Conservation (phyloP, 2,888 invertebrate species). For the Hirtodrosophila duncani region DNA sequence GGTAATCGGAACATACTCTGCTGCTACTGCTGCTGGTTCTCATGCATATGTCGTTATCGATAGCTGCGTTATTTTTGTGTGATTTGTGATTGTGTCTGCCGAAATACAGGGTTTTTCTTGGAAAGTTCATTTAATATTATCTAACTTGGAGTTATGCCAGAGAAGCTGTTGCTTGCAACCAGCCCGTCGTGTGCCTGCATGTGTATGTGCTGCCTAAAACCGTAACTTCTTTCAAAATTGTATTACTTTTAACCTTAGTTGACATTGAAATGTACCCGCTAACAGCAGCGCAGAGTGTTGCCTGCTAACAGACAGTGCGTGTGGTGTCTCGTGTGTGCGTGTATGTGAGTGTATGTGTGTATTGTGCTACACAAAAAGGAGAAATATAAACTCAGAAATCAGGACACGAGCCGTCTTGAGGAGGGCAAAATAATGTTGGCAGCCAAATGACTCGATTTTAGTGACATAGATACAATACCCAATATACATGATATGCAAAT, state of each 20-base stretch:
- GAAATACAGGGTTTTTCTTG: constrained; percentile 58
- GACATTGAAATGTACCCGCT: constrained; percentile 77
- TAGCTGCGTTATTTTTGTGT: constrained; percentile 39
- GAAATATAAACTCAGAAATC: too few relatives aligned
- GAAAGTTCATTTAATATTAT: constrained; percentile 35
- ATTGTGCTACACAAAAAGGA: constrained; percentile 47
- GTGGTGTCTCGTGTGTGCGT: constrained; percentile 18
- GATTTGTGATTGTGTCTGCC: constrained; percentile 64
- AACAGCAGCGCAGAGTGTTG: constrained; percentile 49
- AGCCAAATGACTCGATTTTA: too few relatives aligned
- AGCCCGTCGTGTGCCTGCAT: constrained; percentile 34
- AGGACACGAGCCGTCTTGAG: too few relatives aligned
- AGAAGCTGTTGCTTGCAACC: constrained; percentile 29
- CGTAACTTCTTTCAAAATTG: constrained; percentile 42
- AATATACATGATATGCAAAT: constrained; percentile 3
- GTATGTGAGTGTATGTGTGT: constrained; percentile 11
- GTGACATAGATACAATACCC: constrained; percentile 7
- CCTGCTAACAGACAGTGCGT: constrained; percentile 14
- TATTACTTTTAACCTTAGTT: constrained; percentile 77
- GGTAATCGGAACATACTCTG: background rate
- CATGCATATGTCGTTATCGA: constrained; percentile 24
- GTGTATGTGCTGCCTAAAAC: constrained; percentile 36
- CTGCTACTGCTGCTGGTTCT: background rate
- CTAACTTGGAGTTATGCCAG: constrained; percentile 43
- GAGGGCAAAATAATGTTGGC: constrained; percentile 19